A percentile compares a stretch with the other conserved stretches of the same genome.
Evolutionary conservation across 2,113 vertebrate species (phyloP).

Genomic region (Riparia riparia): DNA sequence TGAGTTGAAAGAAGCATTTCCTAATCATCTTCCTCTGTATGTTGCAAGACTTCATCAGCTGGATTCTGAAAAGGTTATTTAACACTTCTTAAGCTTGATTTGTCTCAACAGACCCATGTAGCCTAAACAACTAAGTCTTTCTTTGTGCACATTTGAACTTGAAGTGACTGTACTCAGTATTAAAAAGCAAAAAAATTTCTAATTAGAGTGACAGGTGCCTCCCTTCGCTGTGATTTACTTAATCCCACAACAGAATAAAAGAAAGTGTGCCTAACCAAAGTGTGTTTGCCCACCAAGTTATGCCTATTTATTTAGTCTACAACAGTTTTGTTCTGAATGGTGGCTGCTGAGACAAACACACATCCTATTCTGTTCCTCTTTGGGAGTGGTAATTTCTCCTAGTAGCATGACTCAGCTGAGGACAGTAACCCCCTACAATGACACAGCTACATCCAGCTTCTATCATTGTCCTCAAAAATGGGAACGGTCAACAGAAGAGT

Average conservation of each 20-base stretch:
- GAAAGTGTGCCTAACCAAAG: neutral
- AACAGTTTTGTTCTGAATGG: neutral
- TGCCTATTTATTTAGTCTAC: neutral
- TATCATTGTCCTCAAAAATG: neutral
- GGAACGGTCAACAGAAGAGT: neutral
- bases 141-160: neutral
- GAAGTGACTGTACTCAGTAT: neutral
- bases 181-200: neutral
- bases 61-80: slow-evolving; percentile 93
- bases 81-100: neutral
- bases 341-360: neutral
- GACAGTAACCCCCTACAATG: neutral
- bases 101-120: neutral
- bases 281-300: neutral
- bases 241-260: neutral
- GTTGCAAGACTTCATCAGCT: slow-evolving; percentile 95
- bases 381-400: neutral
- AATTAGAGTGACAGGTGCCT: neutral
- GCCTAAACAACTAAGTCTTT: neutral
- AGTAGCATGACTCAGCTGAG: neutral
- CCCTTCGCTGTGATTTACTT: neutral
- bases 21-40: slow-evolving; percentile 92
- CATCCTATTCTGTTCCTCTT: neutral
- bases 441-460: neutral
- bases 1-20: slow-evolving; percentile 89